Percentiles rank a stretch among this genome's conserved stretches.
Evolutionary conservation across 1,140 invertebrate species (phyloP).

Genomic region (Pseudomyrmex flavicornis): DNA sequence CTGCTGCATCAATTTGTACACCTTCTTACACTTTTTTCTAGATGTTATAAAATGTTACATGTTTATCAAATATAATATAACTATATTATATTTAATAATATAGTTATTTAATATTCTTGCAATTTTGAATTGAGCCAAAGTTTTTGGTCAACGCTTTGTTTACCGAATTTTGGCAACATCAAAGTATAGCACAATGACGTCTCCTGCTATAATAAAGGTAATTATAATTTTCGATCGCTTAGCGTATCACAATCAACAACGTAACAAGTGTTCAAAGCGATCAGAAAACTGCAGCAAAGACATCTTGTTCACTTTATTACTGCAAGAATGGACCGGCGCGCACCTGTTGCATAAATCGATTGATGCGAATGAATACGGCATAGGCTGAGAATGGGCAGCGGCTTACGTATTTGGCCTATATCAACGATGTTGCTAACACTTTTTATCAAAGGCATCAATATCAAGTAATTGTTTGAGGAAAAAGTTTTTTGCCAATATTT

Average conservation of each 20-base stretch:
- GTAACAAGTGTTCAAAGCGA: slow-evolving; percentile 28
- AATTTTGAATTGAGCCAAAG: neutral
- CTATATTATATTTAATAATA: too few species aligned
- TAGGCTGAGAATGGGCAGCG: slow-evolving; percentile 63
- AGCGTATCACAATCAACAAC: slow-evolving; percentile 6
- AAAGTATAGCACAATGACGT: neutral
- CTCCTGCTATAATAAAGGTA: neutral
- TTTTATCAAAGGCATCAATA: neutral
- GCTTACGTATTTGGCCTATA: slow-evolving; percentile 49
- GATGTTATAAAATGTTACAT: too few species aligned
- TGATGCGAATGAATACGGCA: slow-evolving; percentile 68
- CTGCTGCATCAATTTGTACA: too few species aligned
- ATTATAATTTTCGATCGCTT: slow-evolving; percentile 16
- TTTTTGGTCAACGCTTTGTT: neutral
- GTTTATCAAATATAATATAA: too few species aligned
- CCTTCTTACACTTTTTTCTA: too few species aligned
- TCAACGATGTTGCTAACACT: neutral
- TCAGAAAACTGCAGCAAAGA: slow-evolving; percentile 59
- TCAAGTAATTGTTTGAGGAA: neutral
- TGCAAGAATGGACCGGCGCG: slow-evolving; percentile 53
- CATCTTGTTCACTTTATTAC: slow-evolving; percentile 68
- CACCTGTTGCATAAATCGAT: slow-evolving; percentile 76
- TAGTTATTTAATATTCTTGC: too few species aligned
- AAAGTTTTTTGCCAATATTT: neutral
- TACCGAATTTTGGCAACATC: neutral